Conservation (phyloP, 2,113 vertebrate species). For the Ictidomys tridecemlineatus region DNA sequence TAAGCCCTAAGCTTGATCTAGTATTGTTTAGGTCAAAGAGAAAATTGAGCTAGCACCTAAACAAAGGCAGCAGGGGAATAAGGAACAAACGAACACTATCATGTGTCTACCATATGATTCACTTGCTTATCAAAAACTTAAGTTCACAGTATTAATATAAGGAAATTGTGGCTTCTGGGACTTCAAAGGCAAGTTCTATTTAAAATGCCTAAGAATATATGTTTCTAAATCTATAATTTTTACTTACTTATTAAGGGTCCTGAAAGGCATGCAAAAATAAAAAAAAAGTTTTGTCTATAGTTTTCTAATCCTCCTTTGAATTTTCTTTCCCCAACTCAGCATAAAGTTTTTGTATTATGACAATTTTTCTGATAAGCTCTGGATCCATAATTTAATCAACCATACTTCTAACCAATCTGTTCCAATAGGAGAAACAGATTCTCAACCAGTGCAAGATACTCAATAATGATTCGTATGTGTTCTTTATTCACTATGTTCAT, state of each 20-base stretch:
- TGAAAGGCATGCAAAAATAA: constrained; percentile 73
- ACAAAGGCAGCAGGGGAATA: constrained; percentile 24
- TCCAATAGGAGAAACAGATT: constrained; percentile 20
- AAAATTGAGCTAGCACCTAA: constrained; percentile 1
- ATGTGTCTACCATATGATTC: constrained; percentile 75
- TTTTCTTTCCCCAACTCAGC: constrained; percentile 57
- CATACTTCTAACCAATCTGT: constrained; percentile 50
- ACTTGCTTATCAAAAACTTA: constrained; percentile 63
- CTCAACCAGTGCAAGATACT: neutral
- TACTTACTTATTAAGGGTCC: constrained; percentile 80
- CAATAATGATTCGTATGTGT: neutral
- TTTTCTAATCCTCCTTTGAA: constrained; percentile 55
- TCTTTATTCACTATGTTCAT: constrained; percentile 22
- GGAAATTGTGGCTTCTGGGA: constrained; percentile 74
- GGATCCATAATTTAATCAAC: constrained; percentile 21
- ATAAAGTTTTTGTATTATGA: constrained; percentile 57
- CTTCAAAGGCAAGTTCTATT: constrained; percentile 76
- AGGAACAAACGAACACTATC: neutral
- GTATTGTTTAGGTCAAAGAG: neutral
- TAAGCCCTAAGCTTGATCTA: neutral
- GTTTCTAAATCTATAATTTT: constrained; percentile 74
- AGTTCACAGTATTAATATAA: constrained; percentile 61
- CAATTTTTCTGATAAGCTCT: constrained; percentile 42
- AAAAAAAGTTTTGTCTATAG: constrained; percentile 40
- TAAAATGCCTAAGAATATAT: constrained; percentile 74